Evolutionary conservation across 92 coral and sea anemone genomes (phyloP), one percentile per base, ranked within the genome.

Genomic region (Porites cylindrica): DNA sequence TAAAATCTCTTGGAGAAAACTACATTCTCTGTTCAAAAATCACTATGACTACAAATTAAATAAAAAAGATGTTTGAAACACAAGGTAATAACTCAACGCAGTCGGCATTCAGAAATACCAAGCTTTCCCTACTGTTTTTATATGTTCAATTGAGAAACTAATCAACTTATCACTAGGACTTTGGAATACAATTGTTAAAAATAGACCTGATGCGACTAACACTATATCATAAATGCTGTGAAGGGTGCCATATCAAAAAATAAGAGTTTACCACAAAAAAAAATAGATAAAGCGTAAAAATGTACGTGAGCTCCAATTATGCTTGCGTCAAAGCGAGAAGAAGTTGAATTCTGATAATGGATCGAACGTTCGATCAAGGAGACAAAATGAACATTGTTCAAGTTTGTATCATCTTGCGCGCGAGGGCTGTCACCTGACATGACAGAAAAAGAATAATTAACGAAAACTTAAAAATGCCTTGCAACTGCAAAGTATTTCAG

Each of bases 161-260:
- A 89, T 89, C 83, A 76, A 83, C 59, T 77, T 82, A 83, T 32
- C 88, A 61, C 88, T 73, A 14, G 88, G 88, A 85, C 67, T 58
- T 76, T 9, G 16, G 63, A 20, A 77, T 29, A 50, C 58, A 79
- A 11, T 9, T 43, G 18, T 29, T 59, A 23, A 20, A 43, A 50
- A 8, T 19, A 26, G 68, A 76, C 23, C 3, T 60, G 62, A 58
- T 60, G 21, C 29, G 80, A 58, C 17, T 14, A 76, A 29, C 80
- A 23, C 26, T 6, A 73, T 23, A 60, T 24, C 26, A 16, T 60
- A 72, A 51, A 74, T 58, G 80, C 21, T 51, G 10, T 23, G 16
- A 26, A 17, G 10, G 78, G n/a, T 5, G 1, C n/a, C 11, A 21
- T 10, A 74, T 52, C 32, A 20, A 19, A 19, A 10, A 51, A 17